phyloP scores from a whole-genome alignment of 2,888 invertebrate genomes.

The Octodonta nipae region DNA sequence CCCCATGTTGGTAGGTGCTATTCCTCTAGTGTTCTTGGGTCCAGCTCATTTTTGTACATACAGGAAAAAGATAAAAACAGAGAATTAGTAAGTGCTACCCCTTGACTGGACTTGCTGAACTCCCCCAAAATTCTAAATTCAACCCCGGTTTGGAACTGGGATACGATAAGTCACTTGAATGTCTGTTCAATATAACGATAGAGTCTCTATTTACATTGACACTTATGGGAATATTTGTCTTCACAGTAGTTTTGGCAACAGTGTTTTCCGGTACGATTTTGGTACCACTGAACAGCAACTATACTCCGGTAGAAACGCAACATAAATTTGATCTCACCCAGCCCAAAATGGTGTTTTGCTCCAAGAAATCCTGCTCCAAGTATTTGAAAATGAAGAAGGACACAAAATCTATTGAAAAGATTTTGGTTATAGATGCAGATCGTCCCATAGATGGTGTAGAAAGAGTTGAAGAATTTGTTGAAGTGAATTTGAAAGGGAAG shows the following conservation, averaged over 20 bases:
- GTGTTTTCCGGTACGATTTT: slow-evolving; percentile 21
- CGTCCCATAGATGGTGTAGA: slow-evolving; percentile 5
- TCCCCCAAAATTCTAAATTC: too few species aligned
- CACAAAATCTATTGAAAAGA: slow-evolving; percentile 32
- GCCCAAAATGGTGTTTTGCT: slow-evolving; percentile 53
- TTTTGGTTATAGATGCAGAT: slow-evolving; percentile 37
- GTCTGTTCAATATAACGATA: too few species aligned
- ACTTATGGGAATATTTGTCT: too few species aligned
- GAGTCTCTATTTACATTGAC: too few species aligned
- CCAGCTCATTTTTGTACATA: too few species aligned
- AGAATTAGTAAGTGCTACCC: too few species aligned
- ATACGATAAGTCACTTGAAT: too few species aligned
- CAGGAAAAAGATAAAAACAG: too few species aligned
- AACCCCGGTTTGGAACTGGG: too few species aligned
- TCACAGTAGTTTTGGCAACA: slow-evolving; percentile 19
- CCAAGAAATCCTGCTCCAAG: slow-evolving; percentile 37
- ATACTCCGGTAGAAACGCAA: slow-evolving; percentile 14
- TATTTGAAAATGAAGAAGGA: slow-evolving; percentile 37
- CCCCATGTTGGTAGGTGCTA: too few species aligned
- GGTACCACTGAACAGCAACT: slow-evolving; percentile 20
- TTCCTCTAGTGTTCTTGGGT: too few species aligned
- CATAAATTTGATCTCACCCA: slow-evolving; percentile 50
- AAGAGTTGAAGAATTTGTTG: slow-evolving; percentile 8
- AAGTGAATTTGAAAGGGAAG: slow-evolving; percentile 5
- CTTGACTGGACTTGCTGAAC: too few species aligned